Base-by-base conservation (phyloP, 2,797 vertebrate species). In the Podargus strigoides region DNA sequence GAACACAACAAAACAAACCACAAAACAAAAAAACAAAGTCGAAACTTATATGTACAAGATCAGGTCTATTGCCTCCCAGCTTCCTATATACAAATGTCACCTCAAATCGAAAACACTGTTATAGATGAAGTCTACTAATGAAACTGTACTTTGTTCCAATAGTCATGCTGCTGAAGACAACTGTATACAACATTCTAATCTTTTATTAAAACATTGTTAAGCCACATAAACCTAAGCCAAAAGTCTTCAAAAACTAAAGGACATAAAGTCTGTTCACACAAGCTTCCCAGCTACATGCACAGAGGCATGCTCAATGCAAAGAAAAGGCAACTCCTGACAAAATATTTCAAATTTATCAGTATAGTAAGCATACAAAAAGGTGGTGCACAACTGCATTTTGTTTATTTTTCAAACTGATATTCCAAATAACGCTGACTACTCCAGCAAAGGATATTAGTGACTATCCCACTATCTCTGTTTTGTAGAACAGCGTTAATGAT, bases 231-330 rank as follows among this genome's bases (percentile, higher is more conserved):
- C 56, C 60, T 62, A 74, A 85, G 44, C 42, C 76, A 92, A 55
- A 94, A 89, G 55, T 72, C 85, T 96, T 55, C 76, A 78, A 86
- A 95, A 87, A 64, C 34, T 49, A 66, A 53, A 81, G 36, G 49
- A 73, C 32, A 86, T 49, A 55, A 75, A 79, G 49, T 36, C 73
- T 79, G 27, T 37, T 85, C 50, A 20, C 50, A 55, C 27, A 66
- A 76, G 50, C 12, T 67, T 87, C 69, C 50, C 52, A 66, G n/a
- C 27, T 73, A 68, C 3, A 2, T 0, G 1, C n/a, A n/a, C n/a
- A 55, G 27, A 87, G 20, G 12, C 44, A 53, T 0, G 1, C 41
- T 59, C 32, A 30, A 18, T 34, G 77, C n/a, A 90, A 92, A 78
- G 69, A 52, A 53, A 87, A 53, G 4, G 13, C 15, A 83, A 63